Conservation (phyloP, 2,888 invertebrate genomes). For the Acleris laterana region DNA sequence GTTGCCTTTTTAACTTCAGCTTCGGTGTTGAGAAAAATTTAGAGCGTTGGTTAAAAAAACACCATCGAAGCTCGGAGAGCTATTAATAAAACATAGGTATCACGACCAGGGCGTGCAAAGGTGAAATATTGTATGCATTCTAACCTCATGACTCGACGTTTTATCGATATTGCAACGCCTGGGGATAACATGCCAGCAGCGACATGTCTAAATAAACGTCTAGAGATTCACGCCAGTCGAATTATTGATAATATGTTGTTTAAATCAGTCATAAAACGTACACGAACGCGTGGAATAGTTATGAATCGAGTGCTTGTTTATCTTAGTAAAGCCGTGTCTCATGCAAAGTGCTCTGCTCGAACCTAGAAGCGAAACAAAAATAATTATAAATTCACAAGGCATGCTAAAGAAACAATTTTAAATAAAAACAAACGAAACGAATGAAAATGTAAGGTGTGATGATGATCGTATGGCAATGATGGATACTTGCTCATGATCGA, state of each 20-base stretch:
- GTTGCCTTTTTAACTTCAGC: background rate
- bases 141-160: background rate
- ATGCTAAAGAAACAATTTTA: constrained; percentile 52
- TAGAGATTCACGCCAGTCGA: background rate
- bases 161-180: background rate
- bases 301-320: constrained; percentile 66
- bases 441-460: constrained; percentile 21
- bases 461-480: constrained; percentile 25
- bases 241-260: constrained; percentile 26
- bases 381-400: constrained; percentile 48
- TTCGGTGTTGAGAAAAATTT: background rate
- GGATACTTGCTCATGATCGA: constrained; percentile 24
- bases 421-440: constrained; percentile 13
- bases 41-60: background rate
- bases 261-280: constrained; percentile 56
- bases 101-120: background rate
- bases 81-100: background rate
- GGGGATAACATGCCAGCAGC: background rate
- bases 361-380: constrained; percentile 70
- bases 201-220: background rate
- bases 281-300: constrained; percentile 70
- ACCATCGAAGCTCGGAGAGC: background rate
- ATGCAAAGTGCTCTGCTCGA: constrained; percentile 71
- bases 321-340: constrained; percentile 74
- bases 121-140: background rate